Evolutionary conservation across 2,888 invertebrate species (phyloP).

Genomic region (Pyrgus malvae): DNA sequence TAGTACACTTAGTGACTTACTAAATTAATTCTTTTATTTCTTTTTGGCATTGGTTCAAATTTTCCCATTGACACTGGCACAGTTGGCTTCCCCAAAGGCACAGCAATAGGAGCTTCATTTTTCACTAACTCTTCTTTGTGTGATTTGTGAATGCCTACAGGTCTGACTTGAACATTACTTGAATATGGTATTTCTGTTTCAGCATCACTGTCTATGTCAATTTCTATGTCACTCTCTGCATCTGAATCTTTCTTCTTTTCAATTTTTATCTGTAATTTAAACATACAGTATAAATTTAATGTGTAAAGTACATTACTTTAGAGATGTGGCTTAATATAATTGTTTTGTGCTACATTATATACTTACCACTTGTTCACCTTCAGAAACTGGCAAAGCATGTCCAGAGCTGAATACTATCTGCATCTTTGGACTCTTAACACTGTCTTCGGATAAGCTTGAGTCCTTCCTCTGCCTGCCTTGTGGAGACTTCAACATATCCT

Average conservation of each 20-base stretch:
- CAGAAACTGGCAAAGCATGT: slow-evolving; percentile 77
- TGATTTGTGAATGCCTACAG: not conserved
- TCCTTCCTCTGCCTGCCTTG: slow-evolving; percentile 57
- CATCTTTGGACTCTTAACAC: slow-evolving; percentile 66
- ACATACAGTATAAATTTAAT: slow-evolving; percentile 1
- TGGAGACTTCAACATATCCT: slow-evolving; percentile 59
- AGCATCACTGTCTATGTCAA: slow-evolving; percentile 81
- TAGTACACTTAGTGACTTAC: slow-evolving; percentile 45
- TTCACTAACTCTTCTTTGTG: slow-evolving; percentile 6
- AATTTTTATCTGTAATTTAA: slow-evolving; percentile 66
- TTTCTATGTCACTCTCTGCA: slow-evolving; percentile 81
- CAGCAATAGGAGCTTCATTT: slow-evolving; percentile 55
- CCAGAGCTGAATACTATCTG: slow-evolving; percentile 79
- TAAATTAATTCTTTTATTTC: slow-evolving; percentile 78
- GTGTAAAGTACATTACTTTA: no score
- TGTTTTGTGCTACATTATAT: not conserved
- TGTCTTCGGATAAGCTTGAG: slow-evolving; percentile 63
- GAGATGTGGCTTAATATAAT: no score
- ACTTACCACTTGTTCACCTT: slow-evolving; percentile 83
- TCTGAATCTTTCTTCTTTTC: slow-evolving; percentile 74
- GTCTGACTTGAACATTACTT: not conserved
- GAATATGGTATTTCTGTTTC: slow-evolving; percentile 40
- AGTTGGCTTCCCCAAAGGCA: slow-evolving; percentile 50
- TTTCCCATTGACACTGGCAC: slow-evolving; percentile 51
- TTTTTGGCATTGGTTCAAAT: slow-evolving; percentile 70